Conservation (phyloP, 2,888 invertebrate genomes). For the Scrobipalpa costella region DNA sequence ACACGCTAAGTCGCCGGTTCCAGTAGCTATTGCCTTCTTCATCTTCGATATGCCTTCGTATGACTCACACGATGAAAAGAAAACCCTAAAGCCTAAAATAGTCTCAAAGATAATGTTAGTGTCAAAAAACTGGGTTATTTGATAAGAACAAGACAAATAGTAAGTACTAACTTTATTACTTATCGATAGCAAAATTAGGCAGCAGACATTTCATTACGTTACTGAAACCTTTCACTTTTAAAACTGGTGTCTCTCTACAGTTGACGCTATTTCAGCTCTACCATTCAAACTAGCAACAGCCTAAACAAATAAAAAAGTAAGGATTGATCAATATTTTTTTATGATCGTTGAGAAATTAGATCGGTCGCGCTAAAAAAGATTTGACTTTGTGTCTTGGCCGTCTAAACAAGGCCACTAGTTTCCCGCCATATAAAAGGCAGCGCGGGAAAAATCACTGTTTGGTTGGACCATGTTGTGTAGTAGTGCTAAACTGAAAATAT, state of each 20-base stretch:
- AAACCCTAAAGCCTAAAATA: too few relatives aligned
- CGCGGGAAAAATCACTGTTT: constrained; percentile 21
- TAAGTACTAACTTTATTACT: not conserved
- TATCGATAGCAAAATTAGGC: not conserved
- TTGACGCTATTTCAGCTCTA: constrained; percentile 2
- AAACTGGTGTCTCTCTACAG: not conserved
- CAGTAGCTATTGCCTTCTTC: too few relatives aligned
- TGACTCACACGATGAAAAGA: too few relatives aligned
- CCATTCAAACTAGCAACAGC: constrained; percentile 1
- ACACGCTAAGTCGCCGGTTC: too few relatives aligned
- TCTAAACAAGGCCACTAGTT: constrained; percentile 5
- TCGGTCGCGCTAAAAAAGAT: constrained; percentile 21
- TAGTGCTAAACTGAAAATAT: constrained; percentile 6
- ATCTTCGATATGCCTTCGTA: too few relatives aligned
- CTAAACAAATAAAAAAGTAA: constrained; percentile 9
- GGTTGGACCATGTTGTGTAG: constrained; percentile 18
- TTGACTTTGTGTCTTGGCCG: constrained; percentile 18
- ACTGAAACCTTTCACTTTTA: constrained; percentile 8
- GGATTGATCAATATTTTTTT: constrained; percentile 20
- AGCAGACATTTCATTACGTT: not conserved
- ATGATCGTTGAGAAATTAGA: constrained; percentile 10
- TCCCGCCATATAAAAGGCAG: constrained; percentile 27
- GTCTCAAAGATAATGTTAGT: not conserved
- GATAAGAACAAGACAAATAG: not conserved
- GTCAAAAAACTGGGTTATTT: not conserved